Conservation (phyloP, 1,140 invertebrate species). For the Lepidurus apus region DNA sequence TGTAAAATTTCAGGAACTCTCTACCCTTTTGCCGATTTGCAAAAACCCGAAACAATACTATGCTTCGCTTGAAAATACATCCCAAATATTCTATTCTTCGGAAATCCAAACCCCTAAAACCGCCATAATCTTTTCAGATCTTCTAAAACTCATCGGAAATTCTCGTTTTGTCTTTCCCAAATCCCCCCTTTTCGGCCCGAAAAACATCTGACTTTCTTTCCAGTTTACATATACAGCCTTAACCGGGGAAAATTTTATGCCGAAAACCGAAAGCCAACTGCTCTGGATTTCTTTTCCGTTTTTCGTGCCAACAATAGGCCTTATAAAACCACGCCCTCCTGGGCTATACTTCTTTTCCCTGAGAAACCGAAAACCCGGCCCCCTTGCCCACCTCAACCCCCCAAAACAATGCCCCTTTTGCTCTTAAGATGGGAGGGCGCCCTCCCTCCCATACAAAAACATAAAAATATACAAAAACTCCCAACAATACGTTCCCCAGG, state of each 20-base stretch:
- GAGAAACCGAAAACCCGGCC: neutral
- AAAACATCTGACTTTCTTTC: neutral
- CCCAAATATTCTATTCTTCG: no score
- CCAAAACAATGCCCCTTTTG: neutral
- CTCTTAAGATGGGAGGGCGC: neutral
- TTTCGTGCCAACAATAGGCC: neutral
- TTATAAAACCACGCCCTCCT: neutral
- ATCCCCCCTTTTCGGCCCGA: neutral
- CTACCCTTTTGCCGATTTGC: no score
- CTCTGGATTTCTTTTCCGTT: neutral
- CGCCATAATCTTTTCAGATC: no score
- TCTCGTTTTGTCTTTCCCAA: neutral
- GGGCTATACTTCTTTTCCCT: neutral
- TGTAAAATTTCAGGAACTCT: no score
- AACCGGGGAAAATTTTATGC: no score
- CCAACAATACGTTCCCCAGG: slow-evolving; percentile 11
- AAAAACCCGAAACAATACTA: no score
- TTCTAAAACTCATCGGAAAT: no score
- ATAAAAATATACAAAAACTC: neutral
- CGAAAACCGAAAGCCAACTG: neutral
- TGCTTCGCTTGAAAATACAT: no score
- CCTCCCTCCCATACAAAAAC: no score
- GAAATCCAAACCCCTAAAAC: no score
- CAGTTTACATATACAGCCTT: no score
- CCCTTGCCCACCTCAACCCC: neutral